These are phyloP conservation scores for Hydra vulgaris DNA, from an alignment of 30 jellyfish, hydroid and myxozoan genomes.

Conservation along the genomic window DNA sequence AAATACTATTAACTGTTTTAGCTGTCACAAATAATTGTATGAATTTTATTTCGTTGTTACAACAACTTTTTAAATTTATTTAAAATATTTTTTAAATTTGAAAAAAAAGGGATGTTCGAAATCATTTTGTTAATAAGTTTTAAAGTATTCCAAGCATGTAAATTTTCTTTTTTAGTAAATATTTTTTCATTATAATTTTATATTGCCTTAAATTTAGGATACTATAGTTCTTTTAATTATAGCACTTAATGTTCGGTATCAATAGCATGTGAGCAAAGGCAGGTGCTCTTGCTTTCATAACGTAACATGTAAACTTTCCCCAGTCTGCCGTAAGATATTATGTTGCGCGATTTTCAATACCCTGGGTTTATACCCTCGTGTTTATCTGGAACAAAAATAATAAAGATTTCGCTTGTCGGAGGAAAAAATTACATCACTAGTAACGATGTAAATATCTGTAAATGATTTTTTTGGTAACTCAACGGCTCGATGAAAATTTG, in stretches of 20 bases:
- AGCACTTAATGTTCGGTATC: neutral
- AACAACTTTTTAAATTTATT: too few relatives aligned
- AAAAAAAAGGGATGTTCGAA: too few relatives aligned
- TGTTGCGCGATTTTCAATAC: conserved; percentile 18
- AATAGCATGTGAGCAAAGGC: conserved; percentile 1
- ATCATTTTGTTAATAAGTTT: too few relatives aligned
- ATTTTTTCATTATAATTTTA: too few relatives aligned
- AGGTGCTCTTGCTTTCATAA: conserved; percentile 12
- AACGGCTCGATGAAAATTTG: neutral
- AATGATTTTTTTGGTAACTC: neutral
- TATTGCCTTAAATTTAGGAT: too few relatives aligned
- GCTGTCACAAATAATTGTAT: too few relatives aligned
- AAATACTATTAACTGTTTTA: too few relatives aligned
- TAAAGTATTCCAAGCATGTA: too few relatives aligned
- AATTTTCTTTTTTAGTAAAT: too few relatives aligned
- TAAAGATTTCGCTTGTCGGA: conserved; percentile 11
- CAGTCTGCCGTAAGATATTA: neutral
- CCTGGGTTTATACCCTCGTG: conserved; percentile 50
- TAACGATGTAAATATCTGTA: neutral
- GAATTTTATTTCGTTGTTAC: too few relatives aligned
- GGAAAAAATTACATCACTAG: neutral
- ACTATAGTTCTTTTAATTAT: too few relatives aligned
- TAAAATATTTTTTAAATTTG: too few relatives aligned
- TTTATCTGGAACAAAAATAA: conserved; percentile 22
- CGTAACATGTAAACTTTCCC: conserved; percentile 28